Evolutionary conservation across 2,888 invertebrate species (phyloP).

Genomic region (Alsophila aescularia): DNA sequence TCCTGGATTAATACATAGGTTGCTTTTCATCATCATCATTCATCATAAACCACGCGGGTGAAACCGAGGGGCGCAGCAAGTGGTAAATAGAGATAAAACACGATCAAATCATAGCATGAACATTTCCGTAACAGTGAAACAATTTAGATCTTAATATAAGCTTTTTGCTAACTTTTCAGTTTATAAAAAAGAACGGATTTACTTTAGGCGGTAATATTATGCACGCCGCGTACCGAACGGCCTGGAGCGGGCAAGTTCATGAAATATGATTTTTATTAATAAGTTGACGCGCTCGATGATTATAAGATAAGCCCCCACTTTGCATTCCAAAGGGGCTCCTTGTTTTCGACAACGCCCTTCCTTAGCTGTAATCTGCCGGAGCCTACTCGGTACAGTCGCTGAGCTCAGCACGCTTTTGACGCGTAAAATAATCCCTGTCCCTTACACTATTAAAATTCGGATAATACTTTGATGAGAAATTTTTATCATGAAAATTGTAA

Average conservation of each 20-base stretch:
- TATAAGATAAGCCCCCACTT: conserved; percentile 84
- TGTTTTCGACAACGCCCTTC: conserved; percentile 70
- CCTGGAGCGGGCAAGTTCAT: conserved; percentile 61
- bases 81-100: too few relatives aligned
- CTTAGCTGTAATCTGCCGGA: conserved; percentile 67
- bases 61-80: too few relatives aligned
- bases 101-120: too few relatives aligned
- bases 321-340: conserved; percentile 78
- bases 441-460: conserved; percentile 29
- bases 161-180: neutral
- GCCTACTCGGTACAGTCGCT: conserved; percentile 52
- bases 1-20: too few relatives aligned
- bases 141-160: too few relatives aligned
- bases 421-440: conserved; percentile 52
- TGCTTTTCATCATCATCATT: too few relatives aligned
- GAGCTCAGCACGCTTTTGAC: conserved; percentile 44
- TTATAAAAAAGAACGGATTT: neutral
- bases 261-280: conserved; percentile 85
- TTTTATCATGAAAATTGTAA: neutral
- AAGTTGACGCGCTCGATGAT: conserved; percentile 84
- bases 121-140: too few relatives aligned
- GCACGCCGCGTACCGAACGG: conserved; percentile 61
- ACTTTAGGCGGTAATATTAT: conserved; percentile 52
- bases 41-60: too few relatives aligned
- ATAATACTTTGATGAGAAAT: conserved; percentile 19